Percentiles rank a stretch among this genome's conserved stretches.
These are phyloP conservation scores for Amiota minor DNA, from an alignment of 2,888 invertebrate species.

Conservation along the genomic window DNA sequence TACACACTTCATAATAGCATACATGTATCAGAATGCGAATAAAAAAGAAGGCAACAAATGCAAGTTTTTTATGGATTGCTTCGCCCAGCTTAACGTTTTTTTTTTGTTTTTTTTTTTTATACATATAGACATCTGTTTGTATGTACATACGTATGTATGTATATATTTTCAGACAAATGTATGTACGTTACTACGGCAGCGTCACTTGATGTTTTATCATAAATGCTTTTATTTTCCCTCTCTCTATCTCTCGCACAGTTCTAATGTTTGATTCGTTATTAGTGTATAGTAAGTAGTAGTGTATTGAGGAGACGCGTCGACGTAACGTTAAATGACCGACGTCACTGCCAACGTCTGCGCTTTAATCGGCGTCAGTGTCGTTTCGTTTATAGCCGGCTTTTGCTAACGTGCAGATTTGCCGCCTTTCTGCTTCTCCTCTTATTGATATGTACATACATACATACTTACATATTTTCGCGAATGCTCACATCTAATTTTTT, in stretches of 20 bases:
- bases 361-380: constrained; percentile 19
- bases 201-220: background rate
- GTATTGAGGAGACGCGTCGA: constrained; percentile 48
- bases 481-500: constrained; percentile 43
- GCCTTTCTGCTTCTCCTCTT: constrained; percentile 27
- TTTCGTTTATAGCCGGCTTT: constrained; percentile 38
- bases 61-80: constrained; percentile 56
- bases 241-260: no score
- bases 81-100: constrained; percentile 63
- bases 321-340: constrained; percentile 35
- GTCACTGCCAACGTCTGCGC: constrained; percentile 5
- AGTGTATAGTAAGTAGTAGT: no score
- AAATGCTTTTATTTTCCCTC: constrained; percentile 1
- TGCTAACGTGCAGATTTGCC: constrained; percentile 43
- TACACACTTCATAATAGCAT: background rate
- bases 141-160: constrained; percentile 8
- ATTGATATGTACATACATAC: constrained; percentile 38
- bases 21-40: constrained; percentile 42
- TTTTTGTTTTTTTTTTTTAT: no score
- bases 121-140: constrained; percentile 29
- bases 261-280: background rate
- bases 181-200: constrained; percentile 25
- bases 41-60: constrained; percentile 59
- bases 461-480: constrained; percentile 39
- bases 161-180: background rate